Conservation (phyloP, 92 coral and sea anemone genomes). For the Scolanthus callimorphus region DNA sequence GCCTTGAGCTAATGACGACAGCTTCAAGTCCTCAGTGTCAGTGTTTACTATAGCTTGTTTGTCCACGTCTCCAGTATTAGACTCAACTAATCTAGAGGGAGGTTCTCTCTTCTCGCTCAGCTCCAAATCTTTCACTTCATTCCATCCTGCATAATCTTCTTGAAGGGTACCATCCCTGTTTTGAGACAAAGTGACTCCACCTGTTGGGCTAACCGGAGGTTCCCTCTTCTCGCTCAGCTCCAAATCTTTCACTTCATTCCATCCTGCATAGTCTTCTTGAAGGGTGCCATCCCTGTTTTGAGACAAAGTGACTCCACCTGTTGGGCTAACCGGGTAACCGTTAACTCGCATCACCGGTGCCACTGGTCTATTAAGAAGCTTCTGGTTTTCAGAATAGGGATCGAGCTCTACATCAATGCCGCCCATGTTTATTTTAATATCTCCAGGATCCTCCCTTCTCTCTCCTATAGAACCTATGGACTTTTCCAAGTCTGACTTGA, state of each 20-base stretch:
- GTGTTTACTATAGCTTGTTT: too few species aligned
- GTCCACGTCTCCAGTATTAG: too few species aligned
- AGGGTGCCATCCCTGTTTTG: slow-evolving; percentile 20
- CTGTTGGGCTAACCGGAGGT: slow-evolving; percentile 32
- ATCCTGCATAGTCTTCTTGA: too few species aligned
- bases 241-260: too few species aligned
- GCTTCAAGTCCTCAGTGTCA: too few species aligned
- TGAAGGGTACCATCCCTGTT: slow-evolving; percentile 16
- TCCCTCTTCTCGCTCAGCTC: too few species aligned
- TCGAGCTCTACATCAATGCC: background rate
- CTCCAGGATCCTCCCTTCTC: slow-evolving; percentile 18
- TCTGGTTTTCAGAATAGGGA: slow-evolving; percentile 1
- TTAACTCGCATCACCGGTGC: slow-evolving; percentile 19
- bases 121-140: too few species aligned
- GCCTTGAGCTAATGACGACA: too few species aligned
- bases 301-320: slow-evolving; percentile 15
- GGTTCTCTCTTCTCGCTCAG: too few species aligned
- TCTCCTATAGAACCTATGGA: slow-evolving; percentile 24
- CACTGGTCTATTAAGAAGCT: slow-evolving; percentile 16
- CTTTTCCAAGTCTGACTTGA: slow-evolving; percentile 26
- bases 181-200: slow-evolving; percentile 18
- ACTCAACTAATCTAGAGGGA: too few species aligned
- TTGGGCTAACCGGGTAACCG: slow-evolving; percentile 36
- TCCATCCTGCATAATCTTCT: too few species aligned
- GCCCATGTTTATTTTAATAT: slow-evolving; percentile 13